These are phyloP conservation scores for Papilio helenus DNA, from an alignment of 1,140 invertebrate species.

Conservation along the genomic window DNA sequence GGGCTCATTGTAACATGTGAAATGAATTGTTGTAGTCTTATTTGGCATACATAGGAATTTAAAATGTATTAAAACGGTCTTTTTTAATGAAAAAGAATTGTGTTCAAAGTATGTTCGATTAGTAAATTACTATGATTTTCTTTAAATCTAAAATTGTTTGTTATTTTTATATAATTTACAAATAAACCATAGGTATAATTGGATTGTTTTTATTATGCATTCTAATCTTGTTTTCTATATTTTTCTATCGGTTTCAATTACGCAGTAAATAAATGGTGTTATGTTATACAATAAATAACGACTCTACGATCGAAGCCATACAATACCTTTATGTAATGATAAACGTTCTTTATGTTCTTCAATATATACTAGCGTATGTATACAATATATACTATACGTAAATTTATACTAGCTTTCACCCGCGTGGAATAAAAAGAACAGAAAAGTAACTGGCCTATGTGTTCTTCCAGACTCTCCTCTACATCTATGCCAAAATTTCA, in stretches of 20 bases:
- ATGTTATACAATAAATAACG: not conserved
- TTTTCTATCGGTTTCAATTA: not conserved
- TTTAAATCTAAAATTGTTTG: too few species aligned
- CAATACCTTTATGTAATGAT: not conserved
- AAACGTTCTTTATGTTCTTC: not conserved
- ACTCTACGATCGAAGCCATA: not conserved
- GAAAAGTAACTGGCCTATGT: too few species aligned
- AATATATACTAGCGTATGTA: too few species aligned
- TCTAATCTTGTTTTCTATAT: not conserved
- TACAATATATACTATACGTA: not conserved
- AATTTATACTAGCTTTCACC: too few species aligned
- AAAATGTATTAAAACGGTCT: too few species aligned
- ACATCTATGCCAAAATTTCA: too few species aligned
- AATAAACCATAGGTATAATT: not conserved
- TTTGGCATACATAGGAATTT: not conserved
- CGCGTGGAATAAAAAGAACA: too few species aligned
- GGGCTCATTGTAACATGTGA: not conserved
- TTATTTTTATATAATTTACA: too few species aligned
- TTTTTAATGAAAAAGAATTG: too few species aligned
- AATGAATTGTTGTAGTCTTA: not conserved
- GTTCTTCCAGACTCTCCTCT: too few species aligned
- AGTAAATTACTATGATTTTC: too few species aligned
- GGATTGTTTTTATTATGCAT: not conserved
- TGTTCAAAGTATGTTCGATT: too few species aligned
- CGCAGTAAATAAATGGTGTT: not conserved